Percentiles rank a stretch among this genome's conserved stretches.
phyloP scores from a whole-genome alignment of 1,140 invertebrate genomes.

The Drosophila varians region DNA sequence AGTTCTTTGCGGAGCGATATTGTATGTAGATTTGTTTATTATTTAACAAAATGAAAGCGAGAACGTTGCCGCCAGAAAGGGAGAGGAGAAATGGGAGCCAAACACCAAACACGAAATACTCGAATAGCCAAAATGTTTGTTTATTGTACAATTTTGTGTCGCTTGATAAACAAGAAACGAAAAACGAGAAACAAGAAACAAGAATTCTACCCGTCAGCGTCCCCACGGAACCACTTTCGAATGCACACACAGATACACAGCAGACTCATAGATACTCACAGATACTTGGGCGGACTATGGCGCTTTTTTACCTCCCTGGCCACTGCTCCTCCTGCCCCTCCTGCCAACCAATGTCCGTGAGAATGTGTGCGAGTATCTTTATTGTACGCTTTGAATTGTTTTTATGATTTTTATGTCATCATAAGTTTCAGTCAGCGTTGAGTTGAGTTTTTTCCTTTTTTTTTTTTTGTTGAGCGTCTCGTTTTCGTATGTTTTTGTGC shows the following conservation, averaged over 20 bases:
- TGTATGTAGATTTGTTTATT: constrained; percentile 81
- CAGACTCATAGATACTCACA: constrained; percentile 18
- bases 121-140: constrained; percentile 71
- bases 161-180: constrained; percentile 69
- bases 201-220: constrained; percentile 37
- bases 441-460: no score
- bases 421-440: constrained; percentile 71
- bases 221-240: constrained; percentile 63
- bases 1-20: constrained; percentile 72
- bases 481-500: constrained; percentile 64
- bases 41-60: constrained; percentile 53
- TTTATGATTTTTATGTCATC: constrained; percentile 82
- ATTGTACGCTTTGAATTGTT: constrained; percentile 80
- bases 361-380: constrained; percentile 61
- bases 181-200: constrained; percentile 1
- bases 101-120: constrained; percentile 56
- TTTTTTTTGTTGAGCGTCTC: constrained; percentile 60
- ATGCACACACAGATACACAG: constrained; percentile 40
- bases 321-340: constrained; percentile 2
- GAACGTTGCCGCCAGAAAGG: constrained; percentile 4
- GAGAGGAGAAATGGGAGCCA: constrained; percentile 32
- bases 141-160: constrained; percentile 79
- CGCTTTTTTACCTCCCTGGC: constrained; percentile 38
- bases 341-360: constrained; percentile 2
- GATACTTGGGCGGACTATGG: constrained; percentile 52